Evolutionary conservation across 2,113 vertebrate species (phyloP), one percentile per base, ranked within the genome.

Genomic region (Rattus norvegicus): DNA sequence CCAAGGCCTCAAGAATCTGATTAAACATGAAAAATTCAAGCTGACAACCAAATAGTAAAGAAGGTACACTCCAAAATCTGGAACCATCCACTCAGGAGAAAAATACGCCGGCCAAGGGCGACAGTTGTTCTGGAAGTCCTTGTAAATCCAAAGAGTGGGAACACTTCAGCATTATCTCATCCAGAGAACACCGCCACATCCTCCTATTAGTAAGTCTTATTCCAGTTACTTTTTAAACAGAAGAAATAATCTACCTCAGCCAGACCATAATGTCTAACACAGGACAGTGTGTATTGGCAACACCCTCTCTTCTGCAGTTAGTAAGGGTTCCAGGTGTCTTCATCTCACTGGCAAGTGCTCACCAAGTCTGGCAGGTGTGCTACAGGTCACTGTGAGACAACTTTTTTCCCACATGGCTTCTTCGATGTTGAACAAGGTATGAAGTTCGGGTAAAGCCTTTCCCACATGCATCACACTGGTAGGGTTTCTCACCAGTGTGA

Each of bases 391-490:
- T 49, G 56, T 28, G 94, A 85, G 13, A 81, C 73, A 88, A 89
- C 12, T 70, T 69, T 96, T 73, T 97, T 92, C 61, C 91, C 16
- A 92, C 59, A 0, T 93, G 96, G 56, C 93, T 94, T 56, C 94
- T 97, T 91, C 95, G 95, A 88, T 97, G 96, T n/a, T 96, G 95
- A 59, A 90, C 30, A 43, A 94, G 94, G 86, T 97, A 96, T n/a
- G 95, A 97, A 49, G 92, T 97, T 39, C 91, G 86, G 24, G 96
- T 94, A 87, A 97, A 97, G 84, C 97, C 97, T 91, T 96, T 97
- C n/a, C 97, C 95, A 90, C 97, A 97, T 7, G 90, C 17, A 1
- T 95, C 90, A 56, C 96, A 97, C 63, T 95, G 97, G 85, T 70
- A 87, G 24, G 97, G 96, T 17, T 97, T 97, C 88, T 97, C 96